Base-by-base conservation (phyloP, 2,797 vertebrate genomes). In the Hoplostethus mediterraneus region DNA sequence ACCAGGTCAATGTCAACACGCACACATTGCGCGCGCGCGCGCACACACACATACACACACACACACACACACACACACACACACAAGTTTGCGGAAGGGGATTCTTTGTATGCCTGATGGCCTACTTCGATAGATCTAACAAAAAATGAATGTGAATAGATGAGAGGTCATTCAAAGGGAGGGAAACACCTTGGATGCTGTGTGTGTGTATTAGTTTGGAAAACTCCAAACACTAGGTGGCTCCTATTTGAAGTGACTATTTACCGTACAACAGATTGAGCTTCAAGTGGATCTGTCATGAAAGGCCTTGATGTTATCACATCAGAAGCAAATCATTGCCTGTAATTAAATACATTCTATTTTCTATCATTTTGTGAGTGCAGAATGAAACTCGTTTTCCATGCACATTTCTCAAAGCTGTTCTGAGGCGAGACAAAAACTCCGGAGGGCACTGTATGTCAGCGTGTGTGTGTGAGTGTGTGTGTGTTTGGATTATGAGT, bases 401-500 rank as follows among this genome's bases (percentile, higher is more conserved):
- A 33, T 33, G 33, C 5, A 33, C 33, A 33, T 33, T 33, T 33
- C 6, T 33, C 3, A 1, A 33, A 4, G 33, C 33, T 1, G n/a
- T 5, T 31, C 6, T 10, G 6, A 47, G n/a, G 2, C 68, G 56
- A 49, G 10, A 42, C 38, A 59, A 71, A 68, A 51, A 16, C 31
- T 55, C 28, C 25, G 51, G 57, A 55, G 16, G 33, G 58, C 58
- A 16, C 42, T 60, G 21, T 67, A 45, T 75, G 79, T 75, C 28
- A 6, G 42, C 42, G 62, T 61, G 47, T 64, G 47, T 64, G 21
- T 4, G 10, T 25, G 48, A 51, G 36, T 25, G 21, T 25, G 6
- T 28, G 54, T 56, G 55, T 47, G 63, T 52, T 48, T 33, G n/a
- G 33, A 52, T 33, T 38, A 47, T 88, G 84, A 88, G 71, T 92